Conservation (phyloP, 1,140 invertebrate species). For the Brachionus sp. region DNA sequence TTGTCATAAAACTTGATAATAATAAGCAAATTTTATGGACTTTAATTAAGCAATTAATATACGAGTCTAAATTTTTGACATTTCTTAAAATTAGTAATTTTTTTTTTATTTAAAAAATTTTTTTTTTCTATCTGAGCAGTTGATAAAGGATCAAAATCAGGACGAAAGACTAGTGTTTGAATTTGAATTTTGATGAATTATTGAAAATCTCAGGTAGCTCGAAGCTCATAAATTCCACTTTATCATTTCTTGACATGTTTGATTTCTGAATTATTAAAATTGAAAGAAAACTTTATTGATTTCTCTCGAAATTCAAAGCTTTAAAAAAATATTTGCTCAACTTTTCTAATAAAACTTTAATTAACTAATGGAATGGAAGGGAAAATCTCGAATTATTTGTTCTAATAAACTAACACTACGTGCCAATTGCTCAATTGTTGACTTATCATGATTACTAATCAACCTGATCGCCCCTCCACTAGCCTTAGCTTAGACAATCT, state of each 20-base stretch:
- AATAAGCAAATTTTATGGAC: constrained; percentile 5
- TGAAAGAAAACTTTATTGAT: constrained; percentile 12
- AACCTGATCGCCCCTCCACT: background rate
- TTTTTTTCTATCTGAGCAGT: background rate
- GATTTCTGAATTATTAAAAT: constrained; percentile 13
- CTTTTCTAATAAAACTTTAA: constrained; percentile 14
- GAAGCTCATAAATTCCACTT: constrained; percentile 15
- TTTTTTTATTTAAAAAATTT: background rate
- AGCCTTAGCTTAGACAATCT: background rate
- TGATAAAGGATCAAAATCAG: background rate
- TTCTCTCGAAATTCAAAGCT: background rate
- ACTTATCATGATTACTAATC: constrained; percentile 6
- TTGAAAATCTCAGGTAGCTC: background rate
- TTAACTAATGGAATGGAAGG: constrained; percentile 7
- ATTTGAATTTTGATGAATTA: background rate
- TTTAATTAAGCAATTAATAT: background rate
- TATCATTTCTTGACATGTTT: constrained; percentile 32
- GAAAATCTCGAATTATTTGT: background rate
- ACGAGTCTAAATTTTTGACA: background rate
- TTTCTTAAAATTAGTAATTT: background rate
- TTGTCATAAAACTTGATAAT: constrained; percentile 26
- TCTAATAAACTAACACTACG: background rate
- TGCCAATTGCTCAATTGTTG: background rate
- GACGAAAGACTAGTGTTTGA: background rate
- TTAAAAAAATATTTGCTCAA: constrained; percentile 25